phyloP scores from a whole-genome alignment of 2,113 vertebrate genomes.

The Coptodon rendalli region DNA sequence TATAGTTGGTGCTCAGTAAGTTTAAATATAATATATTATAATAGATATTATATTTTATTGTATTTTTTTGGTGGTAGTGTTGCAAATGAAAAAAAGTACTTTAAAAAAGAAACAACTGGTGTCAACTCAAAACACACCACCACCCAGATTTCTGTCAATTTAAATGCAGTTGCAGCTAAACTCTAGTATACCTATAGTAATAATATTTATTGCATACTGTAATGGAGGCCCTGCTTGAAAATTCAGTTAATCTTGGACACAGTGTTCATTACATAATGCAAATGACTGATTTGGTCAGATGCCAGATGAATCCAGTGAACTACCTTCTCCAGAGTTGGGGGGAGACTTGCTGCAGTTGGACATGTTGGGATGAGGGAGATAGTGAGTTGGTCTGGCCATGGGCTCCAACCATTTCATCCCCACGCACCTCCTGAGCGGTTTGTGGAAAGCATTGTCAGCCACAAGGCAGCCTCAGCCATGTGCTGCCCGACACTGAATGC shows the following conservation, averaged over 20 bases:
- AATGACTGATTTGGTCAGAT: constrained; percentile 11
- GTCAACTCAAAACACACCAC: not conserved
- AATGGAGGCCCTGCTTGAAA: not conserved
- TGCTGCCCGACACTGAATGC: constrained; percentile 42
- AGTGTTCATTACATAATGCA: constrained; percentile 29
- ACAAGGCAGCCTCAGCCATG: constrained; percentile 41
- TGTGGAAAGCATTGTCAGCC: constrained; percentile 54
- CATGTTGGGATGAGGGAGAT: constrained; percentile 56
- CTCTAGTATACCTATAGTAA: not conserved
- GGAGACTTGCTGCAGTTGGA: constrained; percentile 65
- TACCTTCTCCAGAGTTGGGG: constrained; percentile 61
- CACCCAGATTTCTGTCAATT: not conserved
- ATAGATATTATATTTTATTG: not conserved
- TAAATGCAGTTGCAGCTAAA: not conserved
- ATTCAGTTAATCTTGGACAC: constrained; percentile 15
- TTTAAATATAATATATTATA: not conserved
- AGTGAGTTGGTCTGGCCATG: constrained; percentile 50
- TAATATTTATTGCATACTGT: not conserved
- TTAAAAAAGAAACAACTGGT: not conserved
- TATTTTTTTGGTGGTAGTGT: not conserved
- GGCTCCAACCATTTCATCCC: constrained; percentile 59
- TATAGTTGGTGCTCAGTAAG: not conserved
- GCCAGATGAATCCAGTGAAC: constrained; percentile 2
- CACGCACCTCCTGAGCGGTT: constrained; percentile 43
- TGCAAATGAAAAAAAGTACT: not conserved